Conservation (phyloP, 1,140 invertebrate genomes). For the Planococcus citri region DNA sequence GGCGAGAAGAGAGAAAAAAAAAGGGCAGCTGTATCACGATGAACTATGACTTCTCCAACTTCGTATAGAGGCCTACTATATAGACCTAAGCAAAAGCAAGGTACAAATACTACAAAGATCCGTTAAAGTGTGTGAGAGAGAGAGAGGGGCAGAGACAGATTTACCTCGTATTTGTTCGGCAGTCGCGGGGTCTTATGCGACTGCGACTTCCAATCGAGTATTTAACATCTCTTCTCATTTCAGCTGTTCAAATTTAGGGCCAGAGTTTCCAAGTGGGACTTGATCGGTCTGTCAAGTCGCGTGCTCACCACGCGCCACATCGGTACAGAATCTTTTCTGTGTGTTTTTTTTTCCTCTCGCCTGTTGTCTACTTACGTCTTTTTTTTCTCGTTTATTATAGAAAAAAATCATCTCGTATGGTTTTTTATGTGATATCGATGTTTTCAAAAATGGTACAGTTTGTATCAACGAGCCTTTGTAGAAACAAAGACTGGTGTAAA, state of each 20-base stretch:
- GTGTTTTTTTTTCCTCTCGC: not conserved
- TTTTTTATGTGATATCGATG: not conserved
- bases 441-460: too few species aligned
- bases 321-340: not conserved
- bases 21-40: constrained; percentile 1
- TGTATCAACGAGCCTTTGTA: too few species aligned
- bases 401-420: too few species aligned
- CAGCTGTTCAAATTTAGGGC: constrained; percentile 16
- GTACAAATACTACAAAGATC: not conserved
- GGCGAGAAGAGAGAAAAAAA: not conserved
- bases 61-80: too few species aligned
- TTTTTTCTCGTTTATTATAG: not conserved
- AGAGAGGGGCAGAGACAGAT: not conserved
- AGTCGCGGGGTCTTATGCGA: not conserved
- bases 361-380: not conserved
- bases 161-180: constrained; percentile 2
- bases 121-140: not conserved
- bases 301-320: constrained; percentile 6
- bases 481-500: too few species aligned
- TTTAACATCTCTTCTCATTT: constrained; percentile 15
- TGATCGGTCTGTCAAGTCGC: constrained; percentile 10
- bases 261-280: constrained; percentile 9
- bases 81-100: not conserved
- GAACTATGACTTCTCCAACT: constrained; percentile 9
- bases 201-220: constrained; percentile 15